These are phyloP conservation scores for Vultur gryphus DNA, from an alignment of 2,797 vertebrate species.

Conservation along the genomic window DNA sequence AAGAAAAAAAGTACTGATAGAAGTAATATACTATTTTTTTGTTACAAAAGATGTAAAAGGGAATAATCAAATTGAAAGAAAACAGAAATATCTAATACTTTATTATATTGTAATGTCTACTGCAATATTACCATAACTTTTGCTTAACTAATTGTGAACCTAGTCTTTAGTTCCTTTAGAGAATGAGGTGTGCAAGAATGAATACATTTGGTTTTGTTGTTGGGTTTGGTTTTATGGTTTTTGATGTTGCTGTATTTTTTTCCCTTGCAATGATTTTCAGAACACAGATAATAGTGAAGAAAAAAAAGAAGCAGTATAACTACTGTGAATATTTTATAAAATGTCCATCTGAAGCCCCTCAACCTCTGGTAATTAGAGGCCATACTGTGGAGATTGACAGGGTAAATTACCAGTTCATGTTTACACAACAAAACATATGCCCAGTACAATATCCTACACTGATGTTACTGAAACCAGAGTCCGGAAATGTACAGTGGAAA, in stretches of 20 bases:
- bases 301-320: slow-evolving; percentile 24
- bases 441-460: slow-evolving; percentile 84
- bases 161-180: neutral
- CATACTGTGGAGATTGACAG: slow-evolving; percentile 72
- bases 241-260: neutral
- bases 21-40: neutral
- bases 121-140: neutral
- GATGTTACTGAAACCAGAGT: slow-evolving; percentile 83
- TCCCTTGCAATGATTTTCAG: neutral
- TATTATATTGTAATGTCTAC: neutral
- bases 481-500: slow-evolving; percentile 85
- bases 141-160: neutral
- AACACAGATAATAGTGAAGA: slow-evolving; percentile 58
- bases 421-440: slow-evolving; percentile 86
- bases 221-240: neutral
- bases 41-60: neutral
- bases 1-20: neutral
- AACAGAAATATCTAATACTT: neutral
- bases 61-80: neutral
- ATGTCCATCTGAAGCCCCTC: slow-evolving; percentile 70
- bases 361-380: slow-evolving; percentile 71
- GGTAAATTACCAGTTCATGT: slow-evolving; percentile 82
- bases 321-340: slow-evolving; percentile 76
- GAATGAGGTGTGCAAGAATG: neutral
- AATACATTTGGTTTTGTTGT: neutral